These are phyloP conservation scores for Folsomia manolachei DNA, from an alignment of 2,888 invertebrate genomes.

Conservation along the genomic window DNA sequence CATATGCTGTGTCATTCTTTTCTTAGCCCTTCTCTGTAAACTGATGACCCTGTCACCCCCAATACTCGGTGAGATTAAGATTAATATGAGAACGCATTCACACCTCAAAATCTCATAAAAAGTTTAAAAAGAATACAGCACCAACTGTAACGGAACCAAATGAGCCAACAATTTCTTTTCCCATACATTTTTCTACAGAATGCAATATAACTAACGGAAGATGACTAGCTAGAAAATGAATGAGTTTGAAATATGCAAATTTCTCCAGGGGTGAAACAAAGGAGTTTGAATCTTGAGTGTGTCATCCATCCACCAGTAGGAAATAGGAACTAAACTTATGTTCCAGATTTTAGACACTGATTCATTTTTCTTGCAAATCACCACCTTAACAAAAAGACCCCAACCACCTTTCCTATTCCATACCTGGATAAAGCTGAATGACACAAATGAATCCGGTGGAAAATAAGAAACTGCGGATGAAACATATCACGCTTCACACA, in stretches of 20 bases:
- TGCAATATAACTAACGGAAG: background rate
- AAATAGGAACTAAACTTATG: background rate
- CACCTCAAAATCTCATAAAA: slow-evolving; percentile 3
- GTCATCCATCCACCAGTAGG: slow-evolving; percentile 6
- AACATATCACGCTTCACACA: slow-evolving; percentile 5
- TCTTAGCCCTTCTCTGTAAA: background rate
- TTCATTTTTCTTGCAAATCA: slow-evolving; percentile 30
- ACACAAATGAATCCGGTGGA: too few species aligned
- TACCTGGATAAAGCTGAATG: too few species aligned
- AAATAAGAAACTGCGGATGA: background rate
- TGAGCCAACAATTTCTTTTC: too few species aligned
- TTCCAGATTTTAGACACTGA: background rate
- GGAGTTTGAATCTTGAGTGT: background rate
- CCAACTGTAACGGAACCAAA: background rate
- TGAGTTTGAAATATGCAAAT: slow-evolving; percentile 18
- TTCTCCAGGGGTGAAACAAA: slow-evolving; percentile 14
- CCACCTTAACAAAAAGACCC: slow-evolving; percentile 16
- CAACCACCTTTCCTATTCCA: too few species aligned
- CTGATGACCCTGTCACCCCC: background rate
- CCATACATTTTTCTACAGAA: background rate
- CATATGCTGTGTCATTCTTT: background rate
- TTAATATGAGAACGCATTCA: slow-evolving; percentile 25
- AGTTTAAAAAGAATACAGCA: background rate
- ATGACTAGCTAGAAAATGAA: slow-evolving; percentile 1
- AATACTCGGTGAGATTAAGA: slow-evolving; percentile 22